Base-by-base conservation (phyloP, 2,797 vertebrate genomes). In the Darevskia mixta region DNA sequence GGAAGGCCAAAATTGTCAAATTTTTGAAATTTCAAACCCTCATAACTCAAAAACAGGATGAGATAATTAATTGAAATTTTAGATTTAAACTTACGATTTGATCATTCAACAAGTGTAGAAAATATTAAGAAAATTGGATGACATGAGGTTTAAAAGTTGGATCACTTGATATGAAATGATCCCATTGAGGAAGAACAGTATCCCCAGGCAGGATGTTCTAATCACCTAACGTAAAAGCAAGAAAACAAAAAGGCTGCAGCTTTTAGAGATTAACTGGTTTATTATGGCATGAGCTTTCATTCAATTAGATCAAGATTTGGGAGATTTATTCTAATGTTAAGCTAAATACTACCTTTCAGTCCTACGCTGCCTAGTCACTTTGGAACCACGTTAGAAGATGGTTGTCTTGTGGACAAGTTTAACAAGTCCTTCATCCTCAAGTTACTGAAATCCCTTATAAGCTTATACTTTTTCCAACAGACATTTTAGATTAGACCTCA, bases 391-490 rank as follows among this genome's bases (percentile, higher is more conserved):
- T 58, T 79, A 38, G 79, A 87, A 72, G 29, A 81, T 3, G 23
- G 38, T 9, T 84, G 49, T 58, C 64, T 72, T 71, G 35, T 58
- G 38, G 25, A 61, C 32, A 79, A 23, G 17, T 73, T 88, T 84
- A 85, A n/a, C 66, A 35, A 10, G 13, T 85, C 69, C 87, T 86
- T 55, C 55, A 58, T 82, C n/a, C 77, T 73, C 78, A 78, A 80
- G 77, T 78, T n/a, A 38, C 17, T 0, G 2, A 67, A 80, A 73
- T 79, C 76, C 66, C 78, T 83, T 72, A 64, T 23, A 79, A 84
- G 64, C 75, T 84, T 85, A 85, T 85, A 72, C 29, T 58, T 43
- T 49, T 83, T 86, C 20, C 1, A 5, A 43, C 55, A 85, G 25
- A 4, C 17, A 80, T 49, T 82, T 75, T 73, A 43, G 69, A 78